Base-by-base conservation (phyloP, 2,113 vertebrate species). In the Mus spicilegus region DNA sequence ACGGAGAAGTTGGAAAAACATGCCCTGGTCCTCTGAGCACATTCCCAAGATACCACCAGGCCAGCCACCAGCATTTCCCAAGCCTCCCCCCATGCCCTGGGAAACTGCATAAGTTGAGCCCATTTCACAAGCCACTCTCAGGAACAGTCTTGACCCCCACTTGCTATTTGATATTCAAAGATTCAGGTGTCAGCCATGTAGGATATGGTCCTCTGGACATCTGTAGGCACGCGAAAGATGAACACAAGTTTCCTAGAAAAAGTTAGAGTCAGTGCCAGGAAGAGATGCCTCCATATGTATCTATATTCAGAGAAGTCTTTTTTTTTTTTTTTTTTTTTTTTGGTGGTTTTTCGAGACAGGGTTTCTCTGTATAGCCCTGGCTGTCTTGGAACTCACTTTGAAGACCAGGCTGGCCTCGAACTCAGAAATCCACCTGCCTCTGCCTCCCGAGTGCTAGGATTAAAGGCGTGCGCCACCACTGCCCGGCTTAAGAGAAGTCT, bases 1-100 rank as follows among this genome's bases (percentile, higher is more conserved):
- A 95, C 73, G 89, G 13, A 96, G 90, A 94, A 94, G 28, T 30
- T 95, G 89, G 89, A 95, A 96, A 97, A 98, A 97, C 97, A 97
- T 93, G 73, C 91, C 96, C 94, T 90, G 65, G 91, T 89, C 13
- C 0, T 58, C 28, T 20, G 95, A 94, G 89, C 84, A 95, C 97
- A 98, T 97, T 98, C 96, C 70, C 97, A 93, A 95, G 95, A 97
- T 97, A 91, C 95, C 95, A 97, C 95, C 95, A 97, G 61, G 63
- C 30, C 93, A 95, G 88, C 75, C 94, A 91, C 39, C 49, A 70
- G 82, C 82, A 82, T 84, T 96, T 97, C 91, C 91, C 70, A 95
- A 95, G 96, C 61, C 93, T 93, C 92, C 93, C 61, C 61, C 92
- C 82, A 22, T 3, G 30, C n/a, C 95, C 96, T 97, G 96, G 95